A percentile compares a stretch with the other conserved stretches of the same genome.
Evolutionary conservation across 2,888 invertebrate species (phyloP).

Genomic region (Synanthedon vespiformis): DNA sequence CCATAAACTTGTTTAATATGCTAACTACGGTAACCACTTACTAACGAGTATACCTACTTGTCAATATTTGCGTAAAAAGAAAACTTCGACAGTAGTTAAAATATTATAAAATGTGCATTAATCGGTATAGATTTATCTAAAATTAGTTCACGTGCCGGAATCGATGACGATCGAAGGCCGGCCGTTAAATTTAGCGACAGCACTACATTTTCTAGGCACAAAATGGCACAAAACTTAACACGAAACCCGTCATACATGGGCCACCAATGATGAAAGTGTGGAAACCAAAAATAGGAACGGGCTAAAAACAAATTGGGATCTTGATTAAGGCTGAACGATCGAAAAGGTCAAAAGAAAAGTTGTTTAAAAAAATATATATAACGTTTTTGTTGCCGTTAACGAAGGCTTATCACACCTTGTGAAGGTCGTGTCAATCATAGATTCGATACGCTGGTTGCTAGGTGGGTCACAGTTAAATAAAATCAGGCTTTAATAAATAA

Average conservation of each 20-base stretch:
- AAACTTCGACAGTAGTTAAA: background rate
- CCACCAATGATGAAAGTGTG: background rate
- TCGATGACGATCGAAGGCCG: conserved; percentile 36
- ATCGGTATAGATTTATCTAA: conserved; percentile 28
- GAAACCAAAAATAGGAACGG: background rate
- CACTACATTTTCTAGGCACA: conserved; percentile 16
- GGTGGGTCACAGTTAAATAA: too few species aligned
- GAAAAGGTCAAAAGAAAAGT: background rate
- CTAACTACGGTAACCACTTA: too few species aligned
- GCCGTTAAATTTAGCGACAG: conserved; percentile 30
- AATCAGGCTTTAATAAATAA: too few species aligned
- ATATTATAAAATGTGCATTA: background rate
- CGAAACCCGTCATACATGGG: background rate
- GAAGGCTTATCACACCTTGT: background rate
- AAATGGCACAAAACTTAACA: conserved; percentile 2
- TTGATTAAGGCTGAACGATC: background rate
- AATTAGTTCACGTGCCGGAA: conserved; percentile 37
- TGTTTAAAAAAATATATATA: background rate
- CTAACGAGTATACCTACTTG: too few species aligned
- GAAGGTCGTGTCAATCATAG: background rate
- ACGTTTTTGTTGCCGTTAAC: background rate
- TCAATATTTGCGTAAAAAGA: background rate
- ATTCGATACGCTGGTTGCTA: background rate
- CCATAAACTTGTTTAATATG: too few species aligned
- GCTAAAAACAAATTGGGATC: background rate